Conservation (phyloP, 2,113 vertebrate genomes). For the Macaca nemestrina region DNA sequence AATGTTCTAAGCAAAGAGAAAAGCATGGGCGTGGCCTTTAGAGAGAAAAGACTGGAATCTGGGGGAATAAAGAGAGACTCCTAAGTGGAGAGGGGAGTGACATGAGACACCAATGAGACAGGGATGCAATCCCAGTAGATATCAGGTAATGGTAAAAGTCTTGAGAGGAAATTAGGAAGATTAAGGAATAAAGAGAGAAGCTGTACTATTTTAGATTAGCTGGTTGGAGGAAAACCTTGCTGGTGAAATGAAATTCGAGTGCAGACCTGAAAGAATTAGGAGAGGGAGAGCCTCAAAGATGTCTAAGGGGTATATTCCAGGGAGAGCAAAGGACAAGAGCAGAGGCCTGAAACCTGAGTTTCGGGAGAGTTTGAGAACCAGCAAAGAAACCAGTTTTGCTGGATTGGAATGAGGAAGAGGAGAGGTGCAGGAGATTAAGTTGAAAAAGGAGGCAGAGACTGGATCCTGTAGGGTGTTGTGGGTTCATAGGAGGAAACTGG, state of each 20-base stretch:
- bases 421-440: neutral
- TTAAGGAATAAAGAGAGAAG: neutral
- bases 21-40: neutral
- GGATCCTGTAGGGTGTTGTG: neutral
- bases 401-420: too few relatives aligned
- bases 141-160: neutral
- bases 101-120: neutral
- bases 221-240: neutral
- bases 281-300: neutral
- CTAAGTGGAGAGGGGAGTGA: neutral
- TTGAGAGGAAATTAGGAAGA: neutral
- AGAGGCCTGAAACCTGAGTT: neutral
- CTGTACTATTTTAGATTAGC: neutral
- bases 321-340: too few relatives aligned
- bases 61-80: neutral
- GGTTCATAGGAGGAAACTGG: neutral
- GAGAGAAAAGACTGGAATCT: neutral
- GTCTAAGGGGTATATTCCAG: fast-evolving
- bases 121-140: too few relatives aligned
- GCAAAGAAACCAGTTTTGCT: neutral
- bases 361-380: neutral
- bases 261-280: neutral
- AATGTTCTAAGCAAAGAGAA: neutral
- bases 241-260: neutral
- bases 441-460: neutral